These are phyloP conservation scores for Sinelater perroti DNA, from an alignment of 2,888 invertebrate genomes.

Conservation along the genomic window DNA sequence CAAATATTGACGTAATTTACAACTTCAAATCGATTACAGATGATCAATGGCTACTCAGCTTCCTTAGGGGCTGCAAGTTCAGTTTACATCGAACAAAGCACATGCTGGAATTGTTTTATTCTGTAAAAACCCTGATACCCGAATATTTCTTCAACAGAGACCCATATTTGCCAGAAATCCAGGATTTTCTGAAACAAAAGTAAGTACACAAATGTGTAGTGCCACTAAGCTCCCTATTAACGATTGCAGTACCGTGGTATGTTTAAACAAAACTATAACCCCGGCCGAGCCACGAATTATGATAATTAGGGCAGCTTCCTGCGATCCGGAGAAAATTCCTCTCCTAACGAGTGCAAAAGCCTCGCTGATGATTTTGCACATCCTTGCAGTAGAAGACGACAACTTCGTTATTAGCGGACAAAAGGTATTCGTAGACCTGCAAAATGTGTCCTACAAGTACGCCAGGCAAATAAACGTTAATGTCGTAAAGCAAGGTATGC, in stretches of 20 bases:
- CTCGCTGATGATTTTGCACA: conserved; percentile 64
- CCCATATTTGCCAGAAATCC: conserved; percentile 53
- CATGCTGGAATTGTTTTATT: conserved; percentile 68
- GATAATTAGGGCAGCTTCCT: not conserved
- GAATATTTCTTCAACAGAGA: conserved; percentile 66
- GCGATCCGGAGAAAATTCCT: not conserved
- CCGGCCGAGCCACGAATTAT: not conserved
- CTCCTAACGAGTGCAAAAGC: not conserved
- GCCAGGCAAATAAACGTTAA: not conserved
- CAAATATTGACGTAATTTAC: no score
- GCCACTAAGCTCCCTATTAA: no score
- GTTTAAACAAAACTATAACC: not conserved
- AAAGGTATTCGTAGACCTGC: not conserved
- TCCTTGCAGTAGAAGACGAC: conserved; percentile 68
- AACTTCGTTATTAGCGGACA: conserved; percentile 55
- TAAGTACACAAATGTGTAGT: conserved; percentile 43
- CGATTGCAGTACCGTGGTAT: conserved; percentile 1
- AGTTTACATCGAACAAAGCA: conserved; percentile 65
- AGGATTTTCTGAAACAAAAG: conserved; percentile 57
- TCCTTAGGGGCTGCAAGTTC: conserved; percentile 66
- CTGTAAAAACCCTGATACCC: conserved; percentile 65
- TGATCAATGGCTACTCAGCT: conserved; percentile 64
- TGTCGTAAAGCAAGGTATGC: not conserved
- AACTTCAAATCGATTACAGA: conserved; percentile 57
- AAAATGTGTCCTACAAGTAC: not conserved